phyloP scores from a whole-genome alignment of 2,888 invertebrate species.

The Agrilus biguttatus region DNA sequence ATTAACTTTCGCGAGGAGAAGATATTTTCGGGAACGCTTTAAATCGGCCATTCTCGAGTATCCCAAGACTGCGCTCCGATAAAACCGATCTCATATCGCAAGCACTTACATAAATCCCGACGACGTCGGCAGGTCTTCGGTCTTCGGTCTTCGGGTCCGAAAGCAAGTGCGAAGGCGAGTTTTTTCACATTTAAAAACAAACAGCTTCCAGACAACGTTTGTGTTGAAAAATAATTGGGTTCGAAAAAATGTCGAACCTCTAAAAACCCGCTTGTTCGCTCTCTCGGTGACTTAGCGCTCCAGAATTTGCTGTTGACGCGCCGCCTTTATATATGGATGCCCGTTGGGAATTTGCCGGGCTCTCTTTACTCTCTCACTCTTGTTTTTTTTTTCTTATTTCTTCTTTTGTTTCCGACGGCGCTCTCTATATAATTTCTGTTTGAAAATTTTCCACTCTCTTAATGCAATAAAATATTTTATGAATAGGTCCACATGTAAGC shows the following conservation, averaged over 20 bases:
- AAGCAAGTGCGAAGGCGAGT: slow-evolving; percentile 23
- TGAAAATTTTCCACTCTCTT: too few relatives aligned
- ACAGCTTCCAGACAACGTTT: slow-evolving; percentile 22
- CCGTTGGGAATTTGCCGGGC: slow-evolving; percentile 6
- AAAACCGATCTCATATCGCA: slow-evolving; percentile 18
- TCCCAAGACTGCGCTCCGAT: slow-evolving; percentile 11
- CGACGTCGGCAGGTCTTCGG: slow-evolving; percentile 7
- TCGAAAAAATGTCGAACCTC: slow-evolving; percentile 24
- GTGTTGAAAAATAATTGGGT: slow-evolving; percentile 28
- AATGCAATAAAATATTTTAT: too few relatives aligned
- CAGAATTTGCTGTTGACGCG: slow-evolving; percentile 26
- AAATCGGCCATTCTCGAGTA: too few relatives aligned
- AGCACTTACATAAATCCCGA: slow-evolving; percentile 19
- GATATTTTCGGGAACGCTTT: too few relatives aligned
- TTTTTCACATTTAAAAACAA: slow-evolving; percentile 22
- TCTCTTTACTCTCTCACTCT: too few relatives aligned
- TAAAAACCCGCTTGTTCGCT: slow-evolving; percentile 18
- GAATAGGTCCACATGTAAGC: too few relatives aligned
- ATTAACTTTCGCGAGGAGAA: too few relatives aligned
- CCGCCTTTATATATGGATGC: slow-evolving; percentile 19
- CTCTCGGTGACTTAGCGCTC: slow-evolving; percentile 24
- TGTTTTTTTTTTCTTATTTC: too few relatives aligned
- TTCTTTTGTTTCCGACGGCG: too few relatives aligned
- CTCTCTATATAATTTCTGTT: too few relatives aligned
- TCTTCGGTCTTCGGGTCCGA: slow-evolving; percentile 16